Evolutionary conservation across 1,140 invertebrate species (phyloP), one percentile per base, ranked within the genome.

Genomic region (Radopholus similis): DNA sequence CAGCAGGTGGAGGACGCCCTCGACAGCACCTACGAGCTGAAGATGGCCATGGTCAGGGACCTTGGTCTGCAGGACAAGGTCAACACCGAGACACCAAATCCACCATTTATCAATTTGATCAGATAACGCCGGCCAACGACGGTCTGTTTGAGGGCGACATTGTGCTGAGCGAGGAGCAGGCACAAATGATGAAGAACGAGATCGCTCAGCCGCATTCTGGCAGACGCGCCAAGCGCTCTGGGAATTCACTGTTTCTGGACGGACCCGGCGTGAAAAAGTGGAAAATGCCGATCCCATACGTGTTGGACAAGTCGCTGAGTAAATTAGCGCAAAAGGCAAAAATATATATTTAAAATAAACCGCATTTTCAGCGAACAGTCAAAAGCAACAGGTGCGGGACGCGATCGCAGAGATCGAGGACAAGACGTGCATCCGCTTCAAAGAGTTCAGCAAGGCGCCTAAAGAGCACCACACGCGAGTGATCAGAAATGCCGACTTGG

Each of bases 21-120:
- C 15, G 71, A 59, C 23, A 53, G 73, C 32, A 76, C 74, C 26
- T 64, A 71, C 23, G 70, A 78, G 56, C 51, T 75, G 3, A 75
- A 75, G 51, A 60, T 77, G 44, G 75, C 73, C n/a, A n/a, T 75
- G 13, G 5, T 75, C 13, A 77, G 69, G 30, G 74, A 75, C 8
- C 68, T 74, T 34, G 76, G 72, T 8, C 18, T 75, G 13, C 57
- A 49, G 0, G 44, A 47, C 4, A 1, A 47, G 15, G 1, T 8
- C 44, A 8, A 47, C n/a, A 18, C 26, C 15, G 1, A 47, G 26
- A 6, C 15, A 23, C 26, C 15, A 0, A 47, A 47, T 47, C n/a
- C n/a, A 47, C 26, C 26, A 2, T 21, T 4, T 23, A 51, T 51
- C 30, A 18, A 51, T 51, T n/a, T 5, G 6, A 47, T 11, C 47